These are phyloP conservation scores for Notechis scutatus DNA, from an alignment of 2,113 vertebrate genomes.

Conservation along the genomic window DNA sequence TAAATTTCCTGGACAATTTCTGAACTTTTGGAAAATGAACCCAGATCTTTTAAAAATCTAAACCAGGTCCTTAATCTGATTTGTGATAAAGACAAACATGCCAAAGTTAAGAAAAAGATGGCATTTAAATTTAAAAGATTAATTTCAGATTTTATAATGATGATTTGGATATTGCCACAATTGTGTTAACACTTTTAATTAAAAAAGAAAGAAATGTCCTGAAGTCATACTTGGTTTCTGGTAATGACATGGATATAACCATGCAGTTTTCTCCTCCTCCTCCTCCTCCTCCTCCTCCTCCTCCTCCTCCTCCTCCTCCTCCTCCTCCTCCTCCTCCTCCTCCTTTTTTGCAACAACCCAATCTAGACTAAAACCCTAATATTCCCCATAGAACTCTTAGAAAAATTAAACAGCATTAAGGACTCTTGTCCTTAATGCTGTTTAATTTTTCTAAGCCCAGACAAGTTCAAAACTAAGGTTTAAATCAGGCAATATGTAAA, in stretches of 20 bases:
- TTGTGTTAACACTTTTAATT: background rate
- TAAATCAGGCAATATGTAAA: background rate
- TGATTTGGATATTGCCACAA: conserved; percentile 8
- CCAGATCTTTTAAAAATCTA: background rate
- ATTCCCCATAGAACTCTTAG: background rate
- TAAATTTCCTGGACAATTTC: background rate
- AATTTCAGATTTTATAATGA: conserved; percentile 29
- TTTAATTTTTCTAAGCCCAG: background rate
- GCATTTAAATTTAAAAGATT: accelerated
- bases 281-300: no score
- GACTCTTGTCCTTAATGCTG: background rate
- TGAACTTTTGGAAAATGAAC: background rate
- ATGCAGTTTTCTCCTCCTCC: background rate
- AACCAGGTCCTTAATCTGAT: background rate
- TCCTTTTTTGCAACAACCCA: background rate
- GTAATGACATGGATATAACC: background rate
- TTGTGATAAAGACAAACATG: background rate
- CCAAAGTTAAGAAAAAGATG: conserved; percentile 13
- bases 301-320: no score
- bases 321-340: no score
- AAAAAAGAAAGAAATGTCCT: background rate
- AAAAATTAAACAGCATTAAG: no score
- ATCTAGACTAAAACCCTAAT: background rate
- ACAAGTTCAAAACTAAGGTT: background rate
- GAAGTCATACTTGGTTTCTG: background rate